phyloP scores from a whole-genome alignment of 1,140 invertebrate genomes.

The Drosophila paulistorum region DNA sequence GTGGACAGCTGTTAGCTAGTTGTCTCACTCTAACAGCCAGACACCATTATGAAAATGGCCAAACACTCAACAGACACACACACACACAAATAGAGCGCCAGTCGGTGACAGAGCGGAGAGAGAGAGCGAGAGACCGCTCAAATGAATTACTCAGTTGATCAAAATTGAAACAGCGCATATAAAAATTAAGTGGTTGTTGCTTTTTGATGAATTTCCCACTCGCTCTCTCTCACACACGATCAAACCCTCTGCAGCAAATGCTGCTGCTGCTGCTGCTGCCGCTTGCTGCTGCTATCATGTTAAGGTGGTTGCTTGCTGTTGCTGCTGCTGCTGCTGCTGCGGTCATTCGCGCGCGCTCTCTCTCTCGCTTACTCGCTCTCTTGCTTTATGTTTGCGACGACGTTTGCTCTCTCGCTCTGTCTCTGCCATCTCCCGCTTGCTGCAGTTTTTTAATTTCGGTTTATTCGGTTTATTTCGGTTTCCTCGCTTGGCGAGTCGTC shows the following conservation, averaged over 20 bases:
- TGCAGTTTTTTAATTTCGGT: conserved; percentile 36
- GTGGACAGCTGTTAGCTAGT: conserved; percentile 28
- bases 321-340: conserved; percentile 15
- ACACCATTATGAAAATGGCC: conserved; percentile 73
- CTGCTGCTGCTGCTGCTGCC: conserved; percentile 32
- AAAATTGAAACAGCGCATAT: conserved; percentile 80
- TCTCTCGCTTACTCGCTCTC: conserved; percentile 16
- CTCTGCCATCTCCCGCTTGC: conserved; percentile 19
- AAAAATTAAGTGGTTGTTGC: conserved; percentile 82
- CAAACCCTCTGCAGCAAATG: conserved; percentile 36
- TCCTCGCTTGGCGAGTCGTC: conserved; percentile 68
- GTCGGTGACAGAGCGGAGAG: conserved; percentile 14
- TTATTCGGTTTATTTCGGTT: conserved; percentile 41
- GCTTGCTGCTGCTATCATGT: conserved; percentile 29
- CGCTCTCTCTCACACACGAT: conserved; percentile 57
- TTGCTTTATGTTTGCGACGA: background rate
- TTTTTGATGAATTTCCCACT: conserved; percentile 81
- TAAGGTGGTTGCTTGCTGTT: conserved; percentile 3
- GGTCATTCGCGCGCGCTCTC: conserved; percentile 6
- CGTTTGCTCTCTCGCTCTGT: conserved; percentile 15
- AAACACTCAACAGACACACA: conserved; percentile 17
- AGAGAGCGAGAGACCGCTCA: conserved; percentile 12
- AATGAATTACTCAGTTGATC: conserved; percentile 60
- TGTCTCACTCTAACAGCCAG: conserved; percentile 56
- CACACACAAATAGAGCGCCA: background rate